These are phyloP conservation scores for Heliothis subflexa DNA, from an alignment of 1,140 invertebrate species.

Conservation along the genomic window DNA sequence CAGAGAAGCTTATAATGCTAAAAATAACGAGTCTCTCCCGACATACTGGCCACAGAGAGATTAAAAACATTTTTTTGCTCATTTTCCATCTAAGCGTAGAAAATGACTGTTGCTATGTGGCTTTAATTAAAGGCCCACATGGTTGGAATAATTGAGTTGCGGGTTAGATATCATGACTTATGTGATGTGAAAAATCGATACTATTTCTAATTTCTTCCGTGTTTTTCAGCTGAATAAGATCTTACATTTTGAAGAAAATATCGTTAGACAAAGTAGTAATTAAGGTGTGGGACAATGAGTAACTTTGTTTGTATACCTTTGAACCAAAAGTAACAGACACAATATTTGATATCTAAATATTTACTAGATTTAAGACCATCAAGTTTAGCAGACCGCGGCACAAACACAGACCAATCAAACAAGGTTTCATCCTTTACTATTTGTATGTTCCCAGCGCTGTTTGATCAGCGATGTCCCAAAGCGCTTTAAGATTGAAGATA, in stretches of 20 bases:
- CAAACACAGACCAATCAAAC: neutral
- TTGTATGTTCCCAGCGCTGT: constrained; percentile 4
- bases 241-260: too few relatives aligned
- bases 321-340: neutral
- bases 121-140: constrained; percentile 30
- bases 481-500: constrained; percentile 28
- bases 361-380: neutral
- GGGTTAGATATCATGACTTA: neutral
- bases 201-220: too few relatives aligned
- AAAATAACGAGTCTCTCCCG: constrained; percentile 18
- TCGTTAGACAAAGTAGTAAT: too few relatives aligned
- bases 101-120: constrained; percentile 16
- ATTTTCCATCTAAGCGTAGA: constrained; percentile 13
- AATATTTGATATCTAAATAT: neutral
- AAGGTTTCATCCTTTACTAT: constrained; percentile 6
- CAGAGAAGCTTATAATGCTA: constrained; percentile 24
- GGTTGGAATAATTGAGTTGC: neutral
- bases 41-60: constrained; percentile 9
- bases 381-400: constrained; percentile 17
- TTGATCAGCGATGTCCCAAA: neutral
- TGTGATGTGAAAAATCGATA: too few relatives aligned
- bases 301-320: too few relatives aligned
- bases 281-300: too few relatives aligned
- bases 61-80: constrained; percentile 24
- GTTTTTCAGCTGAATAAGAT: too few relatives aligned